Conservation (phyloP, 1,140 invertebrate species). For the Eumaeus atala region DNA sequence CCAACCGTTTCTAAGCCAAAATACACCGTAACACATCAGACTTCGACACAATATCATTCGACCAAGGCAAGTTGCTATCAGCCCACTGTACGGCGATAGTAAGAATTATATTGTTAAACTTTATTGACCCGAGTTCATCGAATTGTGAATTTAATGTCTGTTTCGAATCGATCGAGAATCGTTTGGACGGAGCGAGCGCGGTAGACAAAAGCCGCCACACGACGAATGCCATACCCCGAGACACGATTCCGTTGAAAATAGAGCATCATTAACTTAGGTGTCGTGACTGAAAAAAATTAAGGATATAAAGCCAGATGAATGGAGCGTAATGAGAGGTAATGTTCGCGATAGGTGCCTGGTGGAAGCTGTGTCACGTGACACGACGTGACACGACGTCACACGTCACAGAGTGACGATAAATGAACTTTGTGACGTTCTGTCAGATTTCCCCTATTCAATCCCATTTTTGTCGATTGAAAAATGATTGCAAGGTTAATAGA, state of each 20-base stretch:
- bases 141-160: constrained; percentile 20
- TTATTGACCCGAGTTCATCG: constrained; percentile 21
- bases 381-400: constrained; percentile 26
- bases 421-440: constrained; percentile 10
- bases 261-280: constrained; percentile 2
- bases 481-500: too few relatives aligned
- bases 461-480: constrained; percentile 14
- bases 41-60: constrained; percentile 19
- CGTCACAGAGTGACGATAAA: constrained; percentile 6
- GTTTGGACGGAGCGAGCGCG: constrained; percentile 12
- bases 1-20: constrained; percentile 17
- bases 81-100: constrained; percentile 23
- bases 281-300: constrained; percentile 2
- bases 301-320: background rate
- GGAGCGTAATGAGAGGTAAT: background rate
- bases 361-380: background rate
- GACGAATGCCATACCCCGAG: constrained; percentile 1
- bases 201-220: background rate
- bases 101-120: constrained; percentile 39
- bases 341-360: constrained; percentile 1
- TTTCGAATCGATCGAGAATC: constrained; percentile 26
- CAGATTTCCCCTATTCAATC: constrained; percentile 19
- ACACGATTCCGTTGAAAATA: background rate
- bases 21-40: constrained; percentile 15
- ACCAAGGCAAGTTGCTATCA: constrained; percentile 17